Conservation (phyloP, 2,888 invertebrate genomes). For the Xiphydria camelus region DNA sequence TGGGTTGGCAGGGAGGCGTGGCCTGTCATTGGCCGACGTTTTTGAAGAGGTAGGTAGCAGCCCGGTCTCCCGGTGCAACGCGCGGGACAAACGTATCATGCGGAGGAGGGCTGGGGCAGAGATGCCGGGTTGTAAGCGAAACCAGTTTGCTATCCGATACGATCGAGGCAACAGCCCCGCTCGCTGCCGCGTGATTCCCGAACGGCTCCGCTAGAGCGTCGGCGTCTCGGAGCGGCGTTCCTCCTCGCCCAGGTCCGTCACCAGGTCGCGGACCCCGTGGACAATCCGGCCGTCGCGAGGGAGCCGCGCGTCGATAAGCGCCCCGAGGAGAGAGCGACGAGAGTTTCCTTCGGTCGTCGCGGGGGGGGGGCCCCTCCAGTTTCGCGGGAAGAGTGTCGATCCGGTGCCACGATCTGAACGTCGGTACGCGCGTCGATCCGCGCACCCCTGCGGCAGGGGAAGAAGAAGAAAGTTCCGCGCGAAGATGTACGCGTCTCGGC, state of each 20-base stretch:
- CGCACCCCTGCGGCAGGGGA: no score
- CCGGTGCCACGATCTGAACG: no score
- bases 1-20: conserved; percentile 58
- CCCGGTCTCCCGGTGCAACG: conserved; percentile 47
- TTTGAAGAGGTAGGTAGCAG: conserved; percentile 29
- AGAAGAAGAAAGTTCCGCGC: no score
- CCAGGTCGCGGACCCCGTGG: no score
- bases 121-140: conserved; percentile 58
- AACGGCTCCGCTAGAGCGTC: conserved; percentile 3
- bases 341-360: no score
- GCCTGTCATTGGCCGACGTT: conserved; percentile 42
- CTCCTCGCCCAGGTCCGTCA: neutral
- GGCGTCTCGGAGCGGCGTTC: neutral
- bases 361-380: no score
- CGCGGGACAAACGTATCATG: conserved; percentile 56
- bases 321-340: no score
- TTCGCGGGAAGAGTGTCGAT: no score
- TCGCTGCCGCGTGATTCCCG: conserved; percentile 31
- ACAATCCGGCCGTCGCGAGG: no score
- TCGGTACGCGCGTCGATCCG: no score
- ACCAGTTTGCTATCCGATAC: conserved; percentile 59
- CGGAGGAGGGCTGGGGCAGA: conserved; percentile 56
- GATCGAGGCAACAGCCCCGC: conserved; percentile 54
- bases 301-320: no score
- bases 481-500: no score